Evolutionary conservation across 1,140 invertebrate species (phyloP).

Genomic region (Cydia pomonella): DNA sequence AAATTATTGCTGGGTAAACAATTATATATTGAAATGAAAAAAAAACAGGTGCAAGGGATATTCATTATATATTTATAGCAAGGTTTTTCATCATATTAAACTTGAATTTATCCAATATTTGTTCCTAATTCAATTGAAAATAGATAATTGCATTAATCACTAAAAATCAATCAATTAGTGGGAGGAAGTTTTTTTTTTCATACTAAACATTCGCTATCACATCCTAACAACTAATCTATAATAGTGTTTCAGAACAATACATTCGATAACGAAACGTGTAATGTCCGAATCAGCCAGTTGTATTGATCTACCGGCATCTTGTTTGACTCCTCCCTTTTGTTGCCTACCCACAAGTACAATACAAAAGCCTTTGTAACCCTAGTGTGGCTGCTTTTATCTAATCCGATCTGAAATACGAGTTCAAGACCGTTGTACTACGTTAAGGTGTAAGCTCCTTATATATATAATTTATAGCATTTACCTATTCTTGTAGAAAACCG

Average conservation of each 20-base stretch:
- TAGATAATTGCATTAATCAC: no score
- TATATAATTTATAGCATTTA: not conserved
- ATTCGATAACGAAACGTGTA: not conserved
- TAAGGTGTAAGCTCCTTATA: not conserved
- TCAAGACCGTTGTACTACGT: not conserved
- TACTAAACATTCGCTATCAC: not conserved
- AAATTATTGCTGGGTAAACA: no score
- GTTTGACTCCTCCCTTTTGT: slow-evolving; percentile 23
- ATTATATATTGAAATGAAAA: no score
- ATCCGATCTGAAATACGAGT: slow-evolving; percentile 13
- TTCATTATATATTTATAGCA: no score
- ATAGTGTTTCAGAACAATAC: not conserved
- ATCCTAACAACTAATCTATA: not conserved
- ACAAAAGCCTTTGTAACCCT: slow-evolving; percentile 14
- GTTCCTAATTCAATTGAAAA: no score
- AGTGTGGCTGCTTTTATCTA: slow-evolving; percentile 22
- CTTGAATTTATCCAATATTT: no score
- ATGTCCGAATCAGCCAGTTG: not conserved
- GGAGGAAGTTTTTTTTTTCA: no score
- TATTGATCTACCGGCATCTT: slow-evolving; percentile 10
- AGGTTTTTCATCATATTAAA: no score
- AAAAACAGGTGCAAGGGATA: no score
- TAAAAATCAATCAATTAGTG: no score
- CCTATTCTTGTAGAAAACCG: not conserved
- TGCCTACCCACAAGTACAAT: not conserved